phyloP scores from a whole-genome alignment of 2,888 invertebrate species.

The Anodontia alba region DNA sequence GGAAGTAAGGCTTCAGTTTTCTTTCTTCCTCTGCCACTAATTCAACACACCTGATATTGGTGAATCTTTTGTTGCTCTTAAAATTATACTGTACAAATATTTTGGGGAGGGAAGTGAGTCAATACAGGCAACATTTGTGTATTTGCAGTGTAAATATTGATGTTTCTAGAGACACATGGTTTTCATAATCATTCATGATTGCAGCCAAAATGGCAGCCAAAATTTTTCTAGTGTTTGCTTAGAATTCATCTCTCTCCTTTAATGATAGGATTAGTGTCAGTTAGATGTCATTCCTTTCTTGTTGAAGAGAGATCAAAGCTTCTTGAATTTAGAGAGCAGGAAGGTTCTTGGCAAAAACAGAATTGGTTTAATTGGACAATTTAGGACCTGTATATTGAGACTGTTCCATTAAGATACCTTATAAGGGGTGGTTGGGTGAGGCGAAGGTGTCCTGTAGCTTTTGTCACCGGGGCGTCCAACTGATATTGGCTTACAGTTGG shows the following conservation, averaged over 20 bases:
- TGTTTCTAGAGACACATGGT: constrained; percentile 3
- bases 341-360: not conserved
- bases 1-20: no score
- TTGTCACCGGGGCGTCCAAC: no score
- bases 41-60: constrained; percentile 23
- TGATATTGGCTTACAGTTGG: no score
- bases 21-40: constrained; percentile 17
- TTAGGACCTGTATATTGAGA: no score
- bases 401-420: no score
- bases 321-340: not conserved
- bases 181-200: not conserved
- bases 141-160: constrained; percentile 15
- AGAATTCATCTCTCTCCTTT: not conserved
- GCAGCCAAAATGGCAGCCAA: constrained; percentile 14
- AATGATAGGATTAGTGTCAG: constrained; percentile 17
- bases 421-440: no score
- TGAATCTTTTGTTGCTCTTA: constrained; percentile 13
- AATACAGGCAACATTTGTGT: constrained; percentile 13
- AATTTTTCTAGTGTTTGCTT: constrained; percentile 6
- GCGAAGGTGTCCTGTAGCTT: no score
- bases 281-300: not conserved
- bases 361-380: no score
- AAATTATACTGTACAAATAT: constrained; percentile 24
- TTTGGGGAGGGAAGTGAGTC: constrained; percentile 17
- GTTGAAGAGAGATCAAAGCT: not conserved